These are phyloP conservation scores for Psittacula derbiana DNA, from an alignment of 2,797 vertebrate species.

Conservation along the genomic window DNA sequence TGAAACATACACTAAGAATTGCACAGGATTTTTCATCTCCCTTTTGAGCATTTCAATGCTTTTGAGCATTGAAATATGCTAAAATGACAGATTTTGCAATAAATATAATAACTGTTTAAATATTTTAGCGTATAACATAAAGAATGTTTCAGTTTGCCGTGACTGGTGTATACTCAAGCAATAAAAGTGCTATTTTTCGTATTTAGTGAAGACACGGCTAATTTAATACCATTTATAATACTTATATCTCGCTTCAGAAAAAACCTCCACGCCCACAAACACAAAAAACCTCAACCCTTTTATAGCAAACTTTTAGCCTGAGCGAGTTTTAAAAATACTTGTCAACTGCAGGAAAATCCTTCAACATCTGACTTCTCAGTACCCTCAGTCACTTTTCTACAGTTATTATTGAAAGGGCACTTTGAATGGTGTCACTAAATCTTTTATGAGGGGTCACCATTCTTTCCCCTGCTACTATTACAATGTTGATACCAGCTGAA, in stretches of 20 bases:
- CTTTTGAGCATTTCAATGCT: conserved; percentile 33
- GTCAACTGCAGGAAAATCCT: background rate
- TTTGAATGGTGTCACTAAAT: conserved; percentile 6
- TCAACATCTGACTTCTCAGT: background rate
- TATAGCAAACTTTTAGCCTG: background rate
- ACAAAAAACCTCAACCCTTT: background rate
- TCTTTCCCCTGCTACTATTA: background rate
- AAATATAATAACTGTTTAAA: conserved; percentile 52
- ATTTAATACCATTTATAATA: conserved; percentile 47
- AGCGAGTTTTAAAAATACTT: background rate
- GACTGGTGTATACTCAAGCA: conserved; percentile 28
- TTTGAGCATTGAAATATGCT: conserved; percentile 29
- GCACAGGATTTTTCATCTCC: conserved; percentile 10
- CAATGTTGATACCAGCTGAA: background rate
- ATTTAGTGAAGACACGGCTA: conserved; percentile 11
- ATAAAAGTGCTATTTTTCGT: conserved; percentile 12
- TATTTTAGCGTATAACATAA: conserved; percentile 38
- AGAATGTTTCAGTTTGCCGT: conserved; percentile 46
- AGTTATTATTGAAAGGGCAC: background rate
- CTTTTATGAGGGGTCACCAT: background rate
- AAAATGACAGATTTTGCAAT: conserved; percentile 58
- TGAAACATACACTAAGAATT: conserved; percentile 32
- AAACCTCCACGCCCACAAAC: background rate
- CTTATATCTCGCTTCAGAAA: background rate
- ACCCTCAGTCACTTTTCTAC: background rate